A percentile compares a stretch with the other conserved stretches of the same genome.
These are phyloP conservation scores for Spodoptera litura DNA, from an alignment of 1,140 invertebrate species.

Conservation along the genomic window DNA sequence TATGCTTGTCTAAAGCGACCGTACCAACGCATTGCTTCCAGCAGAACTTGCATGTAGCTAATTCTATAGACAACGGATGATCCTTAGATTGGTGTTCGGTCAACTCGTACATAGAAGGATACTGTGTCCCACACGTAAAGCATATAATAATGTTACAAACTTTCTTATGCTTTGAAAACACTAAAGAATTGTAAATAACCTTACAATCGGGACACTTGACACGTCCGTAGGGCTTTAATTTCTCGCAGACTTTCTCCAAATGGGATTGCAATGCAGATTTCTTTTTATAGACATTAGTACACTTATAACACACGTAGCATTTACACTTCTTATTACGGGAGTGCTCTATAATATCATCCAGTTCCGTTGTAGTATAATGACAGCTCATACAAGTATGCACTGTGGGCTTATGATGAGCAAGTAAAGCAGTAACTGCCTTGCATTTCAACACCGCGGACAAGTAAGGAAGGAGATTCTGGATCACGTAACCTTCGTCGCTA, in stretches of 20 bases:
- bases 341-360: slow-evolving; percentile 64
- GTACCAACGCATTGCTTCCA: slow-evolving; percentile 64
- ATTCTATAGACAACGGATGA: slow-evolving; percentile 52
- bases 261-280: slow-evolving; percentile 57
- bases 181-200: slow-evolving; percentile 35
- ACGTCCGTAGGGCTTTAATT: background rate
- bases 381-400: slow-evolving; percentile 60
- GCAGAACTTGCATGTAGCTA: slow-evolving; percentile 69
- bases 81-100: slow-evolving; percentile 59
- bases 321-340: slow-evolving; percentile 59
- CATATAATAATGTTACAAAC: slow-evolving; percentile 64
- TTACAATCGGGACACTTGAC: slow-evolving; percentile 60
- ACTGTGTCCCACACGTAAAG: slow-evolving; percentile 55
- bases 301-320: slow-evolving; percentile 62
- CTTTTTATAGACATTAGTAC: slow-evolving; percentile 58
- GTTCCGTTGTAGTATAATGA: slow-evolving; percentile 42
- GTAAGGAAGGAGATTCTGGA: slow-evolving; percentile 57
- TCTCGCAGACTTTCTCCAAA: slow-evolving; percentile 21
- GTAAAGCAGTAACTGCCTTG: slow-evolving; percentile 58
- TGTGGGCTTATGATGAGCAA: slow-evolving; percentile 39
- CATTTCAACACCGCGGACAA: slow-evolving; percentile 69
- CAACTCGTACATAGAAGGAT: slow-evolving; percentile 57
- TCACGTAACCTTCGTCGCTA: slow-evolving; percentile 59
- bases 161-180: slow-evolving; percentile 53
- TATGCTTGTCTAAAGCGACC: slow-evolving; percentile 66